phyloP scores from a whole-genome alignment of 2,888 invertebrate genomes.

The Lampropteryx suffumata region DNA sequence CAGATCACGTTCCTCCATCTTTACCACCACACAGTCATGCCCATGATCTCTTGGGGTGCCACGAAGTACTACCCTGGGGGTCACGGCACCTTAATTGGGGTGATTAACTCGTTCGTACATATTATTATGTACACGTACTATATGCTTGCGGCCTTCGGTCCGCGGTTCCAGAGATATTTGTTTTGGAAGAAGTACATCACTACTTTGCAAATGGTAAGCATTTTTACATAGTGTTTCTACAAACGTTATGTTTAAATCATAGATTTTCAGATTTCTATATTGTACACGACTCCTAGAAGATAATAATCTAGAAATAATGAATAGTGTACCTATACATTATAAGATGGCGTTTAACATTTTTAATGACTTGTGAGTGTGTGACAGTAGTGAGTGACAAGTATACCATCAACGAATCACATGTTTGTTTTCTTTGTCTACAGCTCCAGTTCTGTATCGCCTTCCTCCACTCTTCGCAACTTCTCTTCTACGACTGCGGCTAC shows the following conservation, averaged over 20 bases:
- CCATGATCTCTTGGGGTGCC: slow-evolving; percentile 95
- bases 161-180: slow-evolving; percentile 92
- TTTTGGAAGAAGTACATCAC: slow-evolving; percentile 98
- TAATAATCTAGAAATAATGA: too few species aligned
- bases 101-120: slow-evolving; percentile 97
- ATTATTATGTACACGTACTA: slow-evolving; percentile 98
- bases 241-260: too few species aligned
- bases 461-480: slow-evolving; percentile 91
- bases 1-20: slow-evolving; percentile 96
- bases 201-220: slow-evolving; percentile 79
- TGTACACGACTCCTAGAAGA: too few species aligned
- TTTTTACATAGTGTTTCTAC: neutral
- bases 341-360: too few species aligned
- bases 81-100: slow-evolving; percentile 95
- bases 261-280: too few species aligned
- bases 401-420: too few species aligned
- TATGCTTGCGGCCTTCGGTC: slow-evolving; percentile 93
- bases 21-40: slow-evolving; percentile 98
- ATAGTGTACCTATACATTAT: too few species aligned
- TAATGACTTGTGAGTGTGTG: too few species aligned
- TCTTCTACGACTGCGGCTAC: slow-evolving; percentile 94
- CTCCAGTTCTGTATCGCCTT: slow-evolving; percentile 95
- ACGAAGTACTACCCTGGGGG: slow-evolving; percentile 94
- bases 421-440: slow-evolving; percentile 68
- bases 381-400: too few species aligned